Base-by-base conservation (phyloP, 2,113 vertebrate genomes). In the Aspiorhynchus laticeps region DNA sequence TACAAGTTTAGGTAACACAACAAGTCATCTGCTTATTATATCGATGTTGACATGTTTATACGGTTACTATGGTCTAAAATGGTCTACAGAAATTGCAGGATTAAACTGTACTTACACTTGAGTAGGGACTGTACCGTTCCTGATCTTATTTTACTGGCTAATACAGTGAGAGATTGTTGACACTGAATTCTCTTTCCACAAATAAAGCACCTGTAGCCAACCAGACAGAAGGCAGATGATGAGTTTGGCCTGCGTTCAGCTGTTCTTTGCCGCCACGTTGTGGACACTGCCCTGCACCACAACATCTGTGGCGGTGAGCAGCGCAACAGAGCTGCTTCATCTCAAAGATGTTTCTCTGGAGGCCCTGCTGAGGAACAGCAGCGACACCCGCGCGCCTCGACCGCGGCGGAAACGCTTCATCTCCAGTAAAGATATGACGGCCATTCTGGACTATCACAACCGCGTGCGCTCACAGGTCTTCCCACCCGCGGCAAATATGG, bases 401-500 rank as follows among this genome's bases (percentile, higher is more conserved):
- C 85, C 88, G 90, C 94, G 92, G 79, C 87, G 87, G 48, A 96
- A 88, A 87, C 92, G 95, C 19, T 83, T 93, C 83, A 92, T 98
- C 90, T 96, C 96, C 46, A 88, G 91, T 56, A 87, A 85, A 0
- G 96, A 98, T 89, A 93, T 96, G 92, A 95, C 79, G 0, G 73
- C 91, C 0, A 91, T 99, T 67, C 63, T 98, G 95, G 95, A 97
- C 71, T 97, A 95, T 85, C 97, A 99, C 91, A 98, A 97, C 94
- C 93, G 93, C 46, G 95, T 96, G 88, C 93, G 96, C 61, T 95
- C 97, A 5, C 95, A 96, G 76, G 96, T 97, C 74, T 93, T 93
- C 21, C 97, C 96, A 0, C 93, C 96, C 0, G 97, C 97, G 0
- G 95, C 97, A 87, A 97, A 97, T 77, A 98, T 98, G 97, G 97